Base-by-base conservation (phyloP, 2,888 invertebrate genomes). In the Cantharis flavilabris region DNA sequence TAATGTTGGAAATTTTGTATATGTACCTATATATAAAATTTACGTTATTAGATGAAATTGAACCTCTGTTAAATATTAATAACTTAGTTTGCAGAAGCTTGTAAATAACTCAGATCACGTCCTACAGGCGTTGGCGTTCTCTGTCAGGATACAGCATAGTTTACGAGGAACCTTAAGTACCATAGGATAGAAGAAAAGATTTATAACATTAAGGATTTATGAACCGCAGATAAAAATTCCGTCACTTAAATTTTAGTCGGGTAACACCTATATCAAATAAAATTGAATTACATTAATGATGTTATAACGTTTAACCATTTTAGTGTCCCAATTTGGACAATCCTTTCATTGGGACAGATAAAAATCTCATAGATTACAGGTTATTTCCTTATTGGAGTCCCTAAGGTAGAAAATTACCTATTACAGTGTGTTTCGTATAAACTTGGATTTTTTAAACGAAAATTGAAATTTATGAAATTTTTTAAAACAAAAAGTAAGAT, bases 111-210 rank as follows among this genome's bases (percentile, higher is more conserved):
- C 76, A 73, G 62, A 71, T 77, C 76, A 77, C 76, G 76, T 77
- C 69, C 26, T 69, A 71, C 71, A 73, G 73, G 76, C 76, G 76
- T 77, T 77, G 76, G 73, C 76, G 67, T 77, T 73, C 71, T 77
- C 73, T 74, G 73, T 77, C 76, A 77, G 71, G 76, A 74, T 77
- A 71, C 73, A 77, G 73, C 49, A 77, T 77, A 77, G 73, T 77
- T 77, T 77, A 77, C 76, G 76, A 77, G 70, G 71, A 77, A 77
- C 76, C 76, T 64, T 62, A 69, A 70, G 76, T 70, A 77, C 73
- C 73, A 77, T 74, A 69, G 76, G 76, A 77, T 77, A 71, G 62
- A 69, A 74, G 71, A 62, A 14, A 62, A 77, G 76, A 77, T 77
- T 77, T 77, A 77, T 77, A 77, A 77, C 73, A 73, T 67, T 62